Base-by-base conservation (phyloP, 1,140 invertebrate genomes). In the Drosophila carrolli region DNA sequence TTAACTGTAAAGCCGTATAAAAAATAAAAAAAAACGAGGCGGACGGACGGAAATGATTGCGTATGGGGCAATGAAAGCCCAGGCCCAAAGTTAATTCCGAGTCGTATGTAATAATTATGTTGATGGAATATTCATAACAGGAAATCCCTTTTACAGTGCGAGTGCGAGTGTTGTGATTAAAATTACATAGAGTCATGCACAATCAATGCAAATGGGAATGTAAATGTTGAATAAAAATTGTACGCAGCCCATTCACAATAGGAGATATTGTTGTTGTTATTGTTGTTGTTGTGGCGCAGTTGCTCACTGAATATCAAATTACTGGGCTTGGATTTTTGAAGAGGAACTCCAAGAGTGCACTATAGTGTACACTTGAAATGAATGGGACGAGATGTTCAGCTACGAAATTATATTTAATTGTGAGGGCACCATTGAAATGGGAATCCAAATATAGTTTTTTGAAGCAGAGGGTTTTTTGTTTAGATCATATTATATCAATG, bases 151-250 rank as follows among this genome's bases (percentile, higher is more conserved):
- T 83, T 78, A 78, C 63, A 73, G 50, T 63, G 35, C 37, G 37
- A 41, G 29, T 53, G 51, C 38, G 61, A 62, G 72, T 63, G 63
- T 50, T 75, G 73, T 75, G 75, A 77, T 77, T 77, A 77, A 77
- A 77, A 77, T 77, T 82, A 72, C 62, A 76, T 88, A 79, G 83
- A 88, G 81, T 83, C 82, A 86, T 83, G 82, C 83, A 86, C 83
- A 86, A 86, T 86, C 83, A 86, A 86, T 86, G 83, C 83, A 89
- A 88, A 89, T 89, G 76, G 72, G 53, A 88, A 86, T 86, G 83
- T 79, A 86, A 86, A 86, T 88, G 62, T 80, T 88, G 54, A 62
- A 71, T 56, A 23, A 44, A 62, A 67, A 54, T 78, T 86, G 74
- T 86, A 86, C 73, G 74, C 74, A 60, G 53, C 32, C 73, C 73